Base-by-base conservation (phyloP, 2,797 vertebrate species). In the Cichlasoma orientale region DNA sequence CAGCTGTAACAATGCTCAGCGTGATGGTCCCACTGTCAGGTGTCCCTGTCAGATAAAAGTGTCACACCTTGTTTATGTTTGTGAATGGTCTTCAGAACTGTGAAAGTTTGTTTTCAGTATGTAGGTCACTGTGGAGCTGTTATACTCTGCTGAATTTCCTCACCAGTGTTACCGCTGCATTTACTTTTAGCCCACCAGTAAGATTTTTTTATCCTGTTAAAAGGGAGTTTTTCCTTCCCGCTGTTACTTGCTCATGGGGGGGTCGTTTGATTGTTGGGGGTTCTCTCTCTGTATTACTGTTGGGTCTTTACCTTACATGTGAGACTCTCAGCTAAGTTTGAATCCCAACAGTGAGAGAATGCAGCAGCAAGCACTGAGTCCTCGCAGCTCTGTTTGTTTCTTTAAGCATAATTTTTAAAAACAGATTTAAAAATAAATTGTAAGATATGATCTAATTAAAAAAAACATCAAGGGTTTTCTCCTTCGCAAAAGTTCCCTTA, bases 291-390 rank as follows among this genome's bases (percentile, higher is more conserved):
- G 31, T 33, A 8, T 33, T 33, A 33, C 2, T 33, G 31, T 33
- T 8, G 31, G 31, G 31, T 33, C 27, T 27, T 8, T 33, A 33
- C 31, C 8, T 33, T 33, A 10, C 14, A 14, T 5, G 5, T 3
- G 50, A 33, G 27, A 19, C 36, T 29, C 6, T 21, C 5, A 19
- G 16, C 41, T 2, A 18, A 66, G 14, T 13, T 16, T 2, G 8
- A 44, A 6, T 57, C 18, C 11, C 5, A 2, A 33, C 31, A 52
- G 27, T 7, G 8, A n/a, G 19, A 52, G 0, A 74, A 13, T 3
- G 18, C 3, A 1, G 0, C 0, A 19, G 13, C 8, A 50, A 0
- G 57, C 41, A 59, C 71, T 23, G 55, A 29, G 3, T 29, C 31
- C 3, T 27, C 3, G 18, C 7, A 44, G 14, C 27, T 59, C 13